phyloP scores from a whole-genome alignment of 2,797 vertebrate genomes.

The Mormyrus hasselquistii region DNA sequence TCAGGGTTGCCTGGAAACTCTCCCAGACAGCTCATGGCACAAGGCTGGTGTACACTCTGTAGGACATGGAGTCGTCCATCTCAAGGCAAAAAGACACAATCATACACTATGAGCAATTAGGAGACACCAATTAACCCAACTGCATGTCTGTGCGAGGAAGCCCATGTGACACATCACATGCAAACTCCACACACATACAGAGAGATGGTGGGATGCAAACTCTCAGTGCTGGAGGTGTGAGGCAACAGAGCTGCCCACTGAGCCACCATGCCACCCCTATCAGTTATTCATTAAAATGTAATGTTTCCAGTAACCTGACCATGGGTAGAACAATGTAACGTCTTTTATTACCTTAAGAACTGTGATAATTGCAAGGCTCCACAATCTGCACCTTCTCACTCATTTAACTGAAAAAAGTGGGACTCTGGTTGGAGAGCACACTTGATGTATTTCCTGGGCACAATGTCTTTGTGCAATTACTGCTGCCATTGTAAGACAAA shows the following conservation, averaged over 20 bases:
- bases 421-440: not conserved
- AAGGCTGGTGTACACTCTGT: not conserved
- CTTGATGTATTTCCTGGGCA: not conserved
- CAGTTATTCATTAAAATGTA: not conserved
- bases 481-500: conserved; percentile 13
- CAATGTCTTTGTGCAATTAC: conserved; percentile 6
- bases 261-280: not conserved
- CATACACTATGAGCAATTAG: not conserved
- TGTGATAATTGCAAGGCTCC: not conserved
- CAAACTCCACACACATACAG: not conserved
- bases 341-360: not conserved
- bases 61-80: not conserved
- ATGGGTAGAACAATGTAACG: not conserved
- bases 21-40: not conserved
- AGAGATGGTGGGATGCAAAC: not conserved
- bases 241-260: not conserved
- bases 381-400: not conserved
- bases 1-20: not conserved
- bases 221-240: not conserved
- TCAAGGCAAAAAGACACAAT: not conserved
- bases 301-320: not conserved
- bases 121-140: not conserved
- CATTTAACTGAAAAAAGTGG: conserved; percentile 4
- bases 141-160: not conserved
- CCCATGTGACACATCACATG: not conserved